Percentiles rank a stretch among this genome's conserved stretches.
Conservation (phyloP, 2,113 vertebrate species). For the Malurus alboscapulatus region DNA sequence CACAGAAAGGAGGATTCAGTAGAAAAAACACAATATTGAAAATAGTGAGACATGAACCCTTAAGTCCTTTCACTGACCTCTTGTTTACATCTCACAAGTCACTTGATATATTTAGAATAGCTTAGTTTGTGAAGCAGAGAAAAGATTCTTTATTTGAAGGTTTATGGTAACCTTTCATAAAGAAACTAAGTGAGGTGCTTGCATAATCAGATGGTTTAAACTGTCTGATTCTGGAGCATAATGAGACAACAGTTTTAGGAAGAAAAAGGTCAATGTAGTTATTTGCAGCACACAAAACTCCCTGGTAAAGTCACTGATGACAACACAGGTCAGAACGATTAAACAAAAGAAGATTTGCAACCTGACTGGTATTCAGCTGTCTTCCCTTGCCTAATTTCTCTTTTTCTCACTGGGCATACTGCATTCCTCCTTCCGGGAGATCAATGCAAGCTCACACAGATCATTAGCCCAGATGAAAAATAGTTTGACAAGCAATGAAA, state of each 20-base stretch:
- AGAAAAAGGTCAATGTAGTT: neutral
- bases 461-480: slow-evolving; percentile 34
- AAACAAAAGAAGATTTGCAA: neutral
- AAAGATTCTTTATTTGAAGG: neutral
- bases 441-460: slow-evolving; percentile 7
- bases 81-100: neutral
- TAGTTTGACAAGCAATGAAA: slow-evolving; percentile 27
- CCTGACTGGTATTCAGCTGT: neutral
- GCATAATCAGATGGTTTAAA: neutral
- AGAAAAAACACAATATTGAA: neutral
- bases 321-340: neutral
- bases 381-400: neutral
- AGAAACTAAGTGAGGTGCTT: neutral
- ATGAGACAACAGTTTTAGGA: neutral
- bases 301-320: neutral
- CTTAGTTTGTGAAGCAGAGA: neutral
- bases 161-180: neutral
- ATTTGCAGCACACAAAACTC: neutral
- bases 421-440: neutral
- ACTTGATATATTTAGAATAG: neutral
- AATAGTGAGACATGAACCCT: neutral
- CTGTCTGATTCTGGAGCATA: neutral
- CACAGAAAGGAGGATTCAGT: neutral
- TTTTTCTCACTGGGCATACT: neutral
- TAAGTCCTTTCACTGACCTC: neutral